These are phyloP conservation scores for Phortica variegata DNA, from an alignment of 1,140 invertebrate species.

Conservation along the genomic window DNA sequence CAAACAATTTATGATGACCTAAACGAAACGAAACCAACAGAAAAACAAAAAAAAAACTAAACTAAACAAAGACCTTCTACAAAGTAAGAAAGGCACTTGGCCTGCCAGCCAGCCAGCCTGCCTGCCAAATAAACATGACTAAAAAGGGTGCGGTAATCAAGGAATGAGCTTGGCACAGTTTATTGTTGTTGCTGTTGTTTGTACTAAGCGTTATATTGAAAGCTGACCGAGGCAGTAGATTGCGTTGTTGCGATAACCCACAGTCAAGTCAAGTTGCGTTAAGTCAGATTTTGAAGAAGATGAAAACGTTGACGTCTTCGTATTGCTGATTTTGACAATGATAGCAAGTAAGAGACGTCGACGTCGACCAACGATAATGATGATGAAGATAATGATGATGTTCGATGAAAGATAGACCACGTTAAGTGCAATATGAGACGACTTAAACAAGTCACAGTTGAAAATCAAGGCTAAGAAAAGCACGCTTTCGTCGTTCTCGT, in stretches of 20 bases:
- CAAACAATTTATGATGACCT: conserved; percentile 54
- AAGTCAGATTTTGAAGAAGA: conserved; percentile 32
- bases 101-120: conserved; percentile 1
- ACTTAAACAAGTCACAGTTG: too few species aligned
- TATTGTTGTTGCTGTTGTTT: too few species aligned
- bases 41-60: conserved; percentile 23
- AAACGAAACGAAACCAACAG: conserved; percentile 13
- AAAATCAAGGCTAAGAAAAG: too few species aligned
- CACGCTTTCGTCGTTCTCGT: too few species aligned
- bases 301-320: conserved; percentile 42
- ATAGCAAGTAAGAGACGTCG: too few species aligned
- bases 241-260: too few species aligned
- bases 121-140: too few species aligned
- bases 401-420: conserved; percentile 49
- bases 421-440: conserved; percentile 19
- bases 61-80: neutral
- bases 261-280: too few species aligned
- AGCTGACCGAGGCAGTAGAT: too few species aligned
- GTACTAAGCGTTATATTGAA: too few species aligned
- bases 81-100: neutral
- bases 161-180: conserved; percentile 28
- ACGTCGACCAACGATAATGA: conserved; percentile 14
- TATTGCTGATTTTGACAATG: conserved; percentile 7
- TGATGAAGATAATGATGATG: conserved; percentile 23
- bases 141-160: conserved; percentile 53